Conservation (phyloP, 1,140 invertebrate genomes). For the Meloidogyne chitwoodi region DNA sequence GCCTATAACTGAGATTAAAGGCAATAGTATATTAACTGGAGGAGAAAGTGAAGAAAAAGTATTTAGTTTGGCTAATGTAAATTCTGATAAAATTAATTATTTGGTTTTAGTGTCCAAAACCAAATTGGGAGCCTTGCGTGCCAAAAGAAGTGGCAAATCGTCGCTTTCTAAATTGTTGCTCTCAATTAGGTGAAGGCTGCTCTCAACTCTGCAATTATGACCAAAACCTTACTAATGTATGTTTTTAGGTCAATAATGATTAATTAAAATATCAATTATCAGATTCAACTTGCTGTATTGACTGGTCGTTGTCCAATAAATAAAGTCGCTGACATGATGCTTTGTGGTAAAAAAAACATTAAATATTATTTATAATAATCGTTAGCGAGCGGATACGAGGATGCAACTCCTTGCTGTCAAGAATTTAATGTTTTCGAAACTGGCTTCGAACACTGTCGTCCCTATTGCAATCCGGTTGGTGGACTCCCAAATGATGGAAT, state of each 20-base stretch:
- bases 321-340: slow-evolving; percentile 59
- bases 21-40: neutral
- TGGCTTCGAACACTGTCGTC: slow-evolving; percentile 59
- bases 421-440: slow-evolving; percentile 57
- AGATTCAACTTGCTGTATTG: slow-evolving; percentile 59
- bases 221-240: slow-evolving; percentile 51
- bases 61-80: neutral
- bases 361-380: neutral
- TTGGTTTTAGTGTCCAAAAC: slow-evolving; percentile 37
- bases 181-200: slow-evolving; percentile 55
- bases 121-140: slow-evolving; percentile 58
- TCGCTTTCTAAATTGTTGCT: slow-evolving; percentile 55
- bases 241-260: slow-evolving; percentile 21
- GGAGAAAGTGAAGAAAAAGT: slow-evolving; percentile 15
- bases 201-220: slow-evolving; percentile 53
- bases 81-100: neutral
- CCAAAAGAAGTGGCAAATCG: slow-evolving; percentile 57
- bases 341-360: slow-evolving; percentile 50
- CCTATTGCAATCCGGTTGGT: slow-evolving; percentile 57
- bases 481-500: slow-evolving; percentile 57
- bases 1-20: neutral
- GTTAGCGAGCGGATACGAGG: slow-evolving; percentile 23
- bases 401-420: slow-evolving; percentile 56
- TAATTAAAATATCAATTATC: slow-evolving; percentile 19
- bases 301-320: slow-evolving; percentile 57